Evolutionary conservation across 2,797 vertebrate genomes (phyloP).

Genomic region (Tinamus major): DNA sequence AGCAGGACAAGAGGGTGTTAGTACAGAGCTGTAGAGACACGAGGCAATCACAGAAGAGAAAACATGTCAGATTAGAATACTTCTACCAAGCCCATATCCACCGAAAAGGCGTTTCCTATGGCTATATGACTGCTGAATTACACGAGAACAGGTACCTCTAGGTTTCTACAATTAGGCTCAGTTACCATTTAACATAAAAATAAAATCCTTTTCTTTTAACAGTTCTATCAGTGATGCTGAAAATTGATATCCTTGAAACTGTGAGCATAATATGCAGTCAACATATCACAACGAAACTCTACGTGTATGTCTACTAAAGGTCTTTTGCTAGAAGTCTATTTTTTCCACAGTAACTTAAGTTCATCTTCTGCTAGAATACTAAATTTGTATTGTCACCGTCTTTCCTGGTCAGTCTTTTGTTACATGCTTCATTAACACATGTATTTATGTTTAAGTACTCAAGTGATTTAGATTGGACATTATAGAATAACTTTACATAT

Average conservation of each 20-base stretch:
- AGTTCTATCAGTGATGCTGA: neutral
- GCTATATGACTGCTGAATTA: neutral
- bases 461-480: no score
- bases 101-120: neutral
- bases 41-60: neutral
- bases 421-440: neutral
- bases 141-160: neutral
- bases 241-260: neutral
- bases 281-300: neutral
- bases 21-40: neutral
- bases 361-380: neutral
- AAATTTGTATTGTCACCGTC: neutral
- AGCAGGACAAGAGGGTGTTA: neutral
- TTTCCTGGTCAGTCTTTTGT: neutral
- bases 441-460: no score
- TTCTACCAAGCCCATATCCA: neutral
- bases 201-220: neutral
- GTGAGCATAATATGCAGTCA: neutral
- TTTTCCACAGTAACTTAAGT: neutral
- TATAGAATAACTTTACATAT: neutral
- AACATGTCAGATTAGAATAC: neutral
- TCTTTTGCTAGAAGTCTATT: neutral
- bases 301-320: neutral
- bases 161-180: neutral
- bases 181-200: neutral